Base-by-base conservation (phyloP, 2,888 invertebrate genomes). In the Euplexia lucipara region DNA sequence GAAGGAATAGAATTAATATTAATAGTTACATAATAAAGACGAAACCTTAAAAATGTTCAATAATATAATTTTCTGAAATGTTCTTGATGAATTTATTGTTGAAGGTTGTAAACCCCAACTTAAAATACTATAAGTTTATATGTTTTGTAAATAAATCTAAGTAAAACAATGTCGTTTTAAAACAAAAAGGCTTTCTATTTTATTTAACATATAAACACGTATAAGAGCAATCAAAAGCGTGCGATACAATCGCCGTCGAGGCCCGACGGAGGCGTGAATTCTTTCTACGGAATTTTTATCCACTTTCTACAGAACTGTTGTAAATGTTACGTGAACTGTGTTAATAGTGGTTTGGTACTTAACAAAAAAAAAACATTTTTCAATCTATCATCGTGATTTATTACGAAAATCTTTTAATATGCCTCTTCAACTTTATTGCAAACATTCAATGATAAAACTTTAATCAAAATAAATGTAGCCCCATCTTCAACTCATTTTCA, bases 221-320 rank as follows among this genome's bases (percentile, higher is more conserved):
- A 57, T 75, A 48, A 78, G 58, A 68, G 72, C 69, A 65, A 77
- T 83, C 66, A 71, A 72, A 75, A 74, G 30, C 26, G 34, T 22
- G 70, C 59, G 79, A 83, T 81, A 78, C 74, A 60, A 79, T 78
- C 78, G 58, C 53, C 56, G 57, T 47, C 62, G 57, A 58, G 51
- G 54, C 16, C 80, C 80, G 82, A 64, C 75, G 81, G 70, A 75
- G 70, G 62, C 79, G 73, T 75, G 73, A 81, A 77, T 80, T 74
- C 81, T 75, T 77, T 67, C 51, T 64, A 72, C 65, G 66, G 64
- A 76, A 78, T 82, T 64, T 75, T 82, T 78, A 79, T 49, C 68
- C 69, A 73, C 83, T 83, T 82, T 82, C 83, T 82, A 81, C 65
- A 70, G 61, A 72, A 70, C 65, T 69, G 70, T 74, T 74, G 70